Evolutionary conservation across 1,140 invertebrate species (phyloP).

Genomic region (Sitobion miscanthi): DNA sequence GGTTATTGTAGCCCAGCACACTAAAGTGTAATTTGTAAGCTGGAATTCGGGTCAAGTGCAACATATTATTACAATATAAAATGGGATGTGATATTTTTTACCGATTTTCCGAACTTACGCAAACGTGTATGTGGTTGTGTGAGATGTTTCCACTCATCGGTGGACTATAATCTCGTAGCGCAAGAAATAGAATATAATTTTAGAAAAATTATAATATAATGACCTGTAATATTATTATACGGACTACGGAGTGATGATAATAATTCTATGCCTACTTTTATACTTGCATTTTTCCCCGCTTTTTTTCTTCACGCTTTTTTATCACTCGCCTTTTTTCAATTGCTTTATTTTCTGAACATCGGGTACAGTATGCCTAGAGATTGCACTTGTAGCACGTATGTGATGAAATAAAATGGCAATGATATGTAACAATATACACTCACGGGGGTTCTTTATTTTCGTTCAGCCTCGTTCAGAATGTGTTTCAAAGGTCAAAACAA

Average conservation of each 20-base stretch:
- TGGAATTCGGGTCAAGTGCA: too few relatives aligned
- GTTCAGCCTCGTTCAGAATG: background rate
- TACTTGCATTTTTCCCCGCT: background rate
- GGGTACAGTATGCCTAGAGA: too few relatives aligned
- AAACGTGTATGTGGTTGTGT: too few relatives aligned
- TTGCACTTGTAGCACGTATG: background rate
- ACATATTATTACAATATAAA: too few relatives aligned
- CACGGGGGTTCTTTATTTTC: background rate
- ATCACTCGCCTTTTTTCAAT: background rate
- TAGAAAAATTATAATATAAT: background rate
- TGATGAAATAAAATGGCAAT: background rate
- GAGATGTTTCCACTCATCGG: background rate
- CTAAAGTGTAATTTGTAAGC: too few relatives aligned
- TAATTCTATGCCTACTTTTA: background rate
- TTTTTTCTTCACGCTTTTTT: background rate
- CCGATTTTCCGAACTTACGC: too few relatives aligned
- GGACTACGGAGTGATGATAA: background rate
- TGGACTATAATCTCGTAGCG: background rate
- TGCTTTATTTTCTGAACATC: background rate
- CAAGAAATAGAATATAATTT: background rate
- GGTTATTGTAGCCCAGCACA: too few relatives aligned
- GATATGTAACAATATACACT: conserved; percentile 12
- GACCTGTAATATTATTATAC: background rate
- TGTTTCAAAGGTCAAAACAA: background rate
- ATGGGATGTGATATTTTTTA: too few relatives aligned